Evolutionary conservation across 2,797 vertebrate species (phyloP), one percentile per base, ranked within the genome.

Genomic region (Alcedo atthis): DNA sequence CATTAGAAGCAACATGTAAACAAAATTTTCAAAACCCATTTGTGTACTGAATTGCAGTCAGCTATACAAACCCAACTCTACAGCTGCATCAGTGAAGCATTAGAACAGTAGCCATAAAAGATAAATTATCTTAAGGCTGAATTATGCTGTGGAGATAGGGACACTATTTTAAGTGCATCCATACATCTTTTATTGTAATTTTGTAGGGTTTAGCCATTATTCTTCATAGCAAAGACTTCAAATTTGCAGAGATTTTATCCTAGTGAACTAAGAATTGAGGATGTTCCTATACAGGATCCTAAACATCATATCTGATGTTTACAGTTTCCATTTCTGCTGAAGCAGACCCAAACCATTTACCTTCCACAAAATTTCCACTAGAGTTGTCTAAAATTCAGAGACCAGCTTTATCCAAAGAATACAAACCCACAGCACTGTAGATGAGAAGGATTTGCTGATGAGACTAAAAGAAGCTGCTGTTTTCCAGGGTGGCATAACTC

Each of bases 401-500:
- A 45, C 12, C 32, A 57, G 28, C n/a, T 78, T 68, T 77, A 37
- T 18, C 16, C 59, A 63, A 48, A 85, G 51, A 68, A 76, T 6
- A 81, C 11, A 87, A 94, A 89, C 58, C 80, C 59, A 69, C 59
- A 69, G 32, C 30, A 42, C 19, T 68, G 33, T 33, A 57, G 26
- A 37, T 12, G 10, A 40, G 30, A 90, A 55, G 16, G 61, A 43
- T 81, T 71, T 81, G 51, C 75, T 93, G 69, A 85, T 5, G 9
- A 85, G 28, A 61, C 51, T 55, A 57, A 90, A 88, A 80, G 58
- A 7, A 11, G 33, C 24, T 83, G 45, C 62, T 43, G 8, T 63
- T 90, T 94, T 90, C 48, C 73, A 87, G 66, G 58, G 49, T 87
- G 79, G 81, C 33, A 59, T 25, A 90, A 81, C 35, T 79, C 76